These are phyloP conservation scores for Ectemnius lituratus DNA, from an alignment of 2,888 invertebrate species.

Conservation along the genomic window DNA sequence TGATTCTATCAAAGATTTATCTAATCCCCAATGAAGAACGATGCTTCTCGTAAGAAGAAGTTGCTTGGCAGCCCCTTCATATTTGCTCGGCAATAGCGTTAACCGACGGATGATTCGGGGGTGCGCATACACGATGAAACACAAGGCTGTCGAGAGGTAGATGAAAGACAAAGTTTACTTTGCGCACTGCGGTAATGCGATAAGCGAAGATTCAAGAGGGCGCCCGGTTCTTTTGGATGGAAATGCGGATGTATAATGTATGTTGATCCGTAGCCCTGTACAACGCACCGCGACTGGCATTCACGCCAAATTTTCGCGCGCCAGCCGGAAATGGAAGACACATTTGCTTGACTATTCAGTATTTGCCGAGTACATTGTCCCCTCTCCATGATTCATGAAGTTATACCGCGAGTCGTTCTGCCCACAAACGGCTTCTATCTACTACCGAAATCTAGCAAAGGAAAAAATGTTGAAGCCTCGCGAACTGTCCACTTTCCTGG, in stretches of 20 bases:
- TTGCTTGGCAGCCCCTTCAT: neutral
- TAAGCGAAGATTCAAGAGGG: conserved; percentile 14
- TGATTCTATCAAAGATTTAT: conserved; percentile 1
- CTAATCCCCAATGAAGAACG: neutral
- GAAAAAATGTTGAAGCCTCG: conserved; percentile 10
- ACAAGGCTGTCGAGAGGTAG: neutral
- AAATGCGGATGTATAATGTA: conserved; percentile 8
- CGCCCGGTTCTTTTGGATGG: neutral
- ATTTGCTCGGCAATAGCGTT: conserved; percentile 3
- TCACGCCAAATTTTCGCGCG: conserved; percentile 3
- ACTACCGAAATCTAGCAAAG: no score
- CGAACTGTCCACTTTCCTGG: no score
- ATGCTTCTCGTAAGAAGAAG: neutral
- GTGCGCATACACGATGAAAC: neutral
- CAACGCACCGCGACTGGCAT: neutral
- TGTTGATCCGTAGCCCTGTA: neutral
- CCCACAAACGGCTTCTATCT: no score
- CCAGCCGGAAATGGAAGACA: no score
- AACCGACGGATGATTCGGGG: conserved; percentile 8
- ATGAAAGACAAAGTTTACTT: conserved; percentile 21
- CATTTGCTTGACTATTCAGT: no score
- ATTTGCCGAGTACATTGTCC: no score
- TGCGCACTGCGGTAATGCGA: conserved; percentile 12
- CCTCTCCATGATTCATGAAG: no score
- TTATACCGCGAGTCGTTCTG: no score